Percentiles rank a stretch among this genome's conserved stretches.
Evolutionary conservation across 2,797 vertebrate genomes (phyloP).

Genomic region (Galagoides demidoff): DNA sequence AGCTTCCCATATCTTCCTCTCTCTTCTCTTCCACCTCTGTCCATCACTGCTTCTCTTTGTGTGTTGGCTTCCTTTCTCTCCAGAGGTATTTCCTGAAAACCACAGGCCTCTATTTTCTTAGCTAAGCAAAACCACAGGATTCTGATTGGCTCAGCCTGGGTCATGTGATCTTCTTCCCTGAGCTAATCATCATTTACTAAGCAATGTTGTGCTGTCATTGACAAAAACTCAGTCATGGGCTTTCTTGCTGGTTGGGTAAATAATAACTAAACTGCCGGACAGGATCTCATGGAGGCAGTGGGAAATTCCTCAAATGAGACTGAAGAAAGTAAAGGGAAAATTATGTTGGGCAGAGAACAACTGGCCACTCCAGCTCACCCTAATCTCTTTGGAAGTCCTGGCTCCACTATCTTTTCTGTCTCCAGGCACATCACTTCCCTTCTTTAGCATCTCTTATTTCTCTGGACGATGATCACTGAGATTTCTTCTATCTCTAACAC

Average conservation of each 20-base stretch:
- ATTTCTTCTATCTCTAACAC: background rate
- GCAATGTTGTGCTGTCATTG: background rate
- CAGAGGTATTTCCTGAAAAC: constrained; percentile 23
- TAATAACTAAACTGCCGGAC: background rate
- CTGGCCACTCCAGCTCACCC: background rate
- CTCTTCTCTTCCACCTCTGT: background rate
- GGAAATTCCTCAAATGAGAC: background rate
- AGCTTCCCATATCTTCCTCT: background rate
- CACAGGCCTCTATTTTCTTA: background rate
- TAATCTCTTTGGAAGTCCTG: background rate
- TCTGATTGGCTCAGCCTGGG: background rate
- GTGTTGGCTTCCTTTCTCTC: background rate
- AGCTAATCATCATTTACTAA: background rate
- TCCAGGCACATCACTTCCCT: background rate
- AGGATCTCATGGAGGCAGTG: background rate
- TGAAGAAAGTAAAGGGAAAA: background rate
- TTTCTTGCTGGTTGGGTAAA: background rate
- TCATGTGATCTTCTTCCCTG: background rate
- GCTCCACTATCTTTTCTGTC: background rate
- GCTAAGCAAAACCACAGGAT: background rate
- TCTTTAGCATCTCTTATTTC: background rate
- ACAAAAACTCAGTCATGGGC: background rate
- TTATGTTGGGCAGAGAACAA: background rate
- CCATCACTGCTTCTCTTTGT: background rate
- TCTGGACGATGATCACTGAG: background rate